These are phyloP conservation scores for Crenuchus spilurus DNA, from an alignment of 2,797 vertebrate genomes.

Conservation along the genomic window DNA sequence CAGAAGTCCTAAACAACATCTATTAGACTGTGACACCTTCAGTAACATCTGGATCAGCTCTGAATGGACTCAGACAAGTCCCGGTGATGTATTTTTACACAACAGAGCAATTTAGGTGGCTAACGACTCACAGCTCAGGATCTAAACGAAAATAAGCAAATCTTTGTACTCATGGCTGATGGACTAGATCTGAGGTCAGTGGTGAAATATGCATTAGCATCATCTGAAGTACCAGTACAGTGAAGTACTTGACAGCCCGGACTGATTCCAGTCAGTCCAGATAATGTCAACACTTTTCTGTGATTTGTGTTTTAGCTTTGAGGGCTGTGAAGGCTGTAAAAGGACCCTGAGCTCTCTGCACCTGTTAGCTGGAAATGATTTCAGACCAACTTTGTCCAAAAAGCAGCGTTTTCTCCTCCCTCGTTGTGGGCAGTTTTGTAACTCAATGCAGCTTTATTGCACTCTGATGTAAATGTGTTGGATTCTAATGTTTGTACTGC, in stretches of 20 bases:
- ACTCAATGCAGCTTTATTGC: constrained; percentile 1
- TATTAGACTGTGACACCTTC: too few species aligned
- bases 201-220: neutral
- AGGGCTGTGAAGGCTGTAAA: constrained; percentile 19
- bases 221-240: too few species aligned
- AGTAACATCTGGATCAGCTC: too few species aligned
- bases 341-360: constrained; percentile 34
- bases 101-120: too few species aligned
- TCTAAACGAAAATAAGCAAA: too few species aligned
- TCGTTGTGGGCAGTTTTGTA: constrained; percentile 3
- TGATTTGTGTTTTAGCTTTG: neutral
- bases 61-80: too few species aligned
- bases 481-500: constrained; percentile 51
- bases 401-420: constrained; percentile 8
- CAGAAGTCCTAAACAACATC: too few species aligned
- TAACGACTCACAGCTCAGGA: too few species aligned
- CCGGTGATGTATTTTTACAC: too few species aligned
- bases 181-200: too few species aligned
- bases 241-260: neutral
- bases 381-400: neutral
- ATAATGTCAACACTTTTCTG: neutral
- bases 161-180: too few species aligned
- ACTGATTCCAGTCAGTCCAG: too few species aligned
- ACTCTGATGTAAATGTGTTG: constrained; percentile 41
- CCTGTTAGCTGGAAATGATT: constrained; percentile 13